Evolutionary conservation across 2,113 vertebrate genomes (phyloP).

Genomic region (Felis catus): F.catus_Fca126_mat1.0 CM031416.1:132134501-132135000

Average conservation of each 20-base stretch:
- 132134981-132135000: no score
- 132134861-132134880: background rate
- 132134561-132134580: background rate
- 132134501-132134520: background rate
- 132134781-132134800: background rate
- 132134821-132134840: background rate
- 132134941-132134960: no score
- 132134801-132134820: background rate
- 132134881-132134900: no score
- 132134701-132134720: background rate
- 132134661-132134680: background rate
- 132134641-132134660: background rate
- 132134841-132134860: background rate
- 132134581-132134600: background rate
- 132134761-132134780: background rate
- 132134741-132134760: background rate
- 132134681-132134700: background rate
- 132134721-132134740: background rate
- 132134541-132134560: background rate
- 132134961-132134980: no score
- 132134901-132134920: no score
- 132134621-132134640: background rate
- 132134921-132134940: no score
- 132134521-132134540: background rate
- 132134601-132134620: background rate